These are phyloP conservation scores for Galleria mellonella DNA, from an alignment of 1,140 invertebrate species.

Conservation along the genomic window DNA sequence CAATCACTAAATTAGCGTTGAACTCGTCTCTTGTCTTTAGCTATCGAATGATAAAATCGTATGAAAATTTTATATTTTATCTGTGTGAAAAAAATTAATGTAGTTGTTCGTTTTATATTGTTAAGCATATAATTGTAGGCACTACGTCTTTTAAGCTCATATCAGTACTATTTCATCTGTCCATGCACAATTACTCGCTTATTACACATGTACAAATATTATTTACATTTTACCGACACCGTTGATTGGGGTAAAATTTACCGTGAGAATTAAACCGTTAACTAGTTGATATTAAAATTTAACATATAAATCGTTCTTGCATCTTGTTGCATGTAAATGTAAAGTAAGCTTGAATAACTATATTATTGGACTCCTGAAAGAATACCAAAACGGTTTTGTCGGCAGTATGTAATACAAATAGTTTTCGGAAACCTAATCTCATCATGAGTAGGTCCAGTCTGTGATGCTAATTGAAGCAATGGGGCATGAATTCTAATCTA, in stretches of 20 bases:
- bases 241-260: too few species aligned
- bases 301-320: too few species aligned
- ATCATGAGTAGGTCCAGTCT: not conserved
- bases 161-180: slow-evolving; percentile 68
- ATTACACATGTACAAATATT: slow-evolving; percentile 47
- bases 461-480: slow-evolving; percentile 7
- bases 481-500: slow-evolving; percentile 7
- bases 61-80: slow-evolving; percentile 29
- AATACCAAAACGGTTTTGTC: not conserved
- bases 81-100: slow-evolving; percentile 32
- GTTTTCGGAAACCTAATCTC: not conserved
- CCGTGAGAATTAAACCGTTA: too few species aligned
- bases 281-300: too few species aligned
- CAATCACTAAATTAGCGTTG: slow-evolving; percentile 6
- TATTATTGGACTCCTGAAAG: too few species aligned
- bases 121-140: slow-evolving; percentile 71
- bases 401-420: not conserved
- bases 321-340: too few species aligned
- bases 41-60: slow-evolving; percentile 17
- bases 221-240: slow-evolving; percentile 24
- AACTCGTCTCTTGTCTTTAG: slow-evolving; percentile 1
- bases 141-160: slow-evolving; percentile 73
- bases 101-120: slow-evolving; percentile 37
- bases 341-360: too few species aligned
- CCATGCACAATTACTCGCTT: slow-evolving; percentile 58